phyloP scores from a whole-genome alignment of 2,113 vertebrate genomes.

The Struthidea cinerea region DNA sequence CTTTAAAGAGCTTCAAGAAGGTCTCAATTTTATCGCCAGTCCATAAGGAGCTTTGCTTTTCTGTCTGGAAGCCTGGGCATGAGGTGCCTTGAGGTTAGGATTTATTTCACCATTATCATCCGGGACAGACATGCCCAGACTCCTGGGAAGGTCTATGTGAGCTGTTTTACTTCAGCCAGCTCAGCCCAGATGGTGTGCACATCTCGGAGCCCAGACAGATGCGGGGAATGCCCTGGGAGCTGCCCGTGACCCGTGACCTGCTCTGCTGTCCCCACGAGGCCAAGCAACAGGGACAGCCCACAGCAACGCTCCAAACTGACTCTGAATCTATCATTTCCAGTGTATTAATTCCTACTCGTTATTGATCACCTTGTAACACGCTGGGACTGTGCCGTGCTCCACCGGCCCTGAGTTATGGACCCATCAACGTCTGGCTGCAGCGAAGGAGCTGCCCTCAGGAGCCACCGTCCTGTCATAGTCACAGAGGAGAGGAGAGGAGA shows the following conservation, averaged over 20 bases:
- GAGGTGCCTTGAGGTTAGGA: neutral
- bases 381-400: neutral
- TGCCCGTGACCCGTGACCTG: neutral
- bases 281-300: neutral
- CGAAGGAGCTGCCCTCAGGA: neutral
- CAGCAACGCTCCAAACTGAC: neutral
- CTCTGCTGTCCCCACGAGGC: neutral
- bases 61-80: neutral
- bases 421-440: neutral
- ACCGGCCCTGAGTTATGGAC: neutral
- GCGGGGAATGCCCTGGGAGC: neutral
- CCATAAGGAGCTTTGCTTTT: neutral
- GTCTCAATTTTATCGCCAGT: neutral
- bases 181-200: neutral
- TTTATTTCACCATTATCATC: neutral
- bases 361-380: constrained; percentile 1
- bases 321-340: constrained; percentile 3
- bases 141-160: neutral
- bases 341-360: constrained; percentile 26
- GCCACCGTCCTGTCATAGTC: neutral
- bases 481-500: neutral
- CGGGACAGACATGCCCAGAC: neutral
- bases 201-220: neutral
- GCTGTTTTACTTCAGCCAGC: neutral
- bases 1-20: neutral